Percentiles rank a stretch among this genome's conserved stretches.
Conservation (phyloP, 2,888 invertebrate genomes). For the Sericinus montela region DNA sequence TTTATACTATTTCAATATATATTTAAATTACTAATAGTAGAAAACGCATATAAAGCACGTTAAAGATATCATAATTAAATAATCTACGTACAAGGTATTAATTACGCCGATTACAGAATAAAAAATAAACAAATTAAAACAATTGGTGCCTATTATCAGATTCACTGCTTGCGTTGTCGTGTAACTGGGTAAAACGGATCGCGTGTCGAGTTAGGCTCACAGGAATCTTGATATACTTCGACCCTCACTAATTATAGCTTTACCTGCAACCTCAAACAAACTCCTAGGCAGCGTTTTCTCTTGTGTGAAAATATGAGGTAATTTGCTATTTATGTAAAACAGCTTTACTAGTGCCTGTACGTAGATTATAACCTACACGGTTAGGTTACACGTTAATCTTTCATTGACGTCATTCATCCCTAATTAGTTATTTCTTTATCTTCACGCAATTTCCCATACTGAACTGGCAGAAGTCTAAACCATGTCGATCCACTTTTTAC, state of each 20-base stretch:
- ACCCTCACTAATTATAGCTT: conserved; percentile 65
- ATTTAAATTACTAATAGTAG: background rate
- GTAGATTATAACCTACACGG: conserved; percentile 5
- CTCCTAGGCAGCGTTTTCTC: conserved; percentile 25
- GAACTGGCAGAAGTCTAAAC: too few species aligned
- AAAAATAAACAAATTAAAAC: conserved; percentile 42
- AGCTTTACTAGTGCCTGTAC: conserved; percentile 10
- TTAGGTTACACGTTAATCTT: conserved; percentile 3
- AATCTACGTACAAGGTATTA: conserved; percentile 20
- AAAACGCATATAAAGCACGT: conserved; percentile 10
- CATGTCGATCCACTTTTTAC: too few species aligned
- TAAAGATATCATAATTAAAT: conserved; percentile 13
- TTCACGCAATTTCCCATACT: too few species aligned
- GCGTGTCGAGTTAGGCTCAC: conserved; percentile 53
- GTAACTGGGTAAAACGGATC: conserved; percentile 52
- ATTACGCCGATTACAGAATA: conserved; percentile 24
- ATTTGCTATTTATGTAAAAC: conserved; percentile 26
- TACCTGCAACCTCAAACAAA: conserved; percentile 48
- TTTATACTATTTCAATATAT: too few species aligned
- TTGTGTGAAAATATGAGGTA: conserved; percentile 28
- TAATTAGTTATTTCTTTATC: background rate
- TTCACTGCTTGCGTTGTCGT: conserved; percentile 51
- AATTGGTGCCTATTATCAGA: conserved; percentile 49
- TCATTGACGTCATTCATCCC: background rate
- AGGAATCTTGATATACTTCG: conserved; percentile 59